Conservation (phyloP, 2,797 vertebrate genomes). For the Crocodylus rhombifer region DNA sequence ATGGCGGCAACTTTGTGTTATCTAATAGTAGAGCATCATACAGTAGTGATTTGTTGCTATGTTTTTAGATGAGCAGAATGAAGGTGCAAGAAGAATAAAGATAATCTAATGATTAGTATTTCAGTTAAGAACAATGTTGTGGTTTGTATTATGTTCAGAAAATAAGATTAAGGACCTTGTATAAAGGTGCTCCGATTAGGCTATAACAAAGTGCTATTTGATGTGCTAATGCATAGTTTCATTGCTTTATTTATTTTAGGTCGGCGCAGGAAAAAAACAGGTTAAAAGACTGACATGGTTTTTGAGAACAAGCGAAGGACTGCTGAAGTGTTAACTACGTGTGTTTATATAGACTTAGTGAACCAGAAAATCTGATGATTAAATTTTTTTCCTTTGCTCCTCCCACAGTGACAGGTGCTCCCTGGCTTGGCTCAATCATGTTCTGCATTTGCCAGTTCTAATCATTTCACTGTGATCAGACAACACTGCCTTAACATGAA, state of each 20-base stretch:
- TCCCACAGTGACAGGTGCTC: slow-evolving; percentile 50
- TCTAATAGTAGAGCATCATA: rapidly evolving
- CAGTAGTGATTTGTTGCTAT: not conserved
- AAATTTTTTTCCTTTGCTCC: slow-evolving; percentile 6
- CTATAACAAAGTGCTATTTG: not conserved
- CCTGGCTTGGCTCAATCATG: not conserved
- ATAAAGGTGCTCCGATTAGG: not conserved
- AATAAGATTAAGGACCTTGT: not conserved
- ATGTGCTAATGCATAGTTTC: not conserved
- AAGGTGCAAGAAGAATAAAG: not conserved
- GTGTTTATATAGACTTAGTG: not conserved
- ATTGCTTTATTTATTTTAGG: not conserved
- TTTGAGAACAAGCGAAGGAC: not conserved
- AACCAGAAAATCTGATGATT: slow-evolving; percentile 30
- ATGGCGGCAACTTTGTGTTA: not conserved
- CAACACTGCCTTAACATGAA: slow-evolving; percentile 49
- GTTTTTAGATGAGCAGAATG: not conserved
- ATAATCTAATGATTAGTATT: not conserved
- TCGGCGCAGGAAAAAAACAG: not conserved
- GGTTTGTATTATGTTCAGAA: not conserved
- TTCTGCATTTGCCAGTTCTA: slow-evolving; percentile 60
- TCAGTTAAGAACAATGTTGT: not conserved
- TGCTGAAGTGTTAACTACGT: not conserved
- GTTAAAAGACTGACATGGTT: not conserved
- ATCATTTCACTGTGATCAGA: slow-evolving; percentile 60